These are phyloP conservation scores for Lanius collurio DNA, from an alignment of 2,113 vertebrate species.

Conservation along the genomic window DNA sequence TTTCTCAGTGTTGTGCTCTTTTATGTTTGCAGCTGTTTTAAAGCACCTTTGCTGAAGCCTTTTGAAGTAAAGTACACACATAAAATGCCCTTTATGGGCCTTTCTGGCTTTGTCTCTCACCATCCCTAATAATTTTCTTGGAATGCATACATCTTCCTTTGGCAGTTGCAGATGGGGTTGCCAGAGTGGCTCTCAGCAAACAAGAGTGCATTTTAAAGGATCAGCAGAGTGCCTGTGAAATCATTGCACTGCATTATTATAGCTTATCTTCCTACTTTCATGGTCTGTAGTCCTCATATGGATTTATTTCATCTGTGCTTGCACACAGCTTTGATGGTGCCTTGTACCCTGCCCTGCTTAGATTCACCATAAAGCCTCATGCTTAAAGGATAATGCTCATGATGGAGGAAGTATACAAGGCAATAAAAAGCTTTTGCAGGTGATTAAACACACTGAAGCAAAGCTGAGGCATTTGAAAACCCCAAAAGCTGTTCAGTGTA, in stretches of 20 bases:
- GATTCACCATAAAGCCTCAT: neutral
- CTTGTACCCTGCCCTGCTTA: neutral
- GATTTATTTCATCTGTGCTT: conserved; percentile 38
- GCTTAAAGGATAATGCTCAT: conserved; percentile 44
- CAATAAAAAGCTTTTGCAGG: conserved; percentile 55
- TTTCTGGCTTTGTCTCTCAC: neutral
- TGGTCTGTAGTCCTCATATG: neutral
- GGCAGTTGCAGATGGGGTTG: neutral
- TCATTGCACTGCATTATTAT: neutral
- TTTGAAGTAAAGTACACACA: neutral
- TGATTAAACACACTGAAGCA: conserved; percentile 54
- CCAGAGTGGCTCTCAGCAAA: neutral
- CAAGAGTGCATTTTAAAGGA: neutral
- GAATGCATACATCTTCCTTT: neutral
- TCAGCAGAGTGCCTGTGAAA: conserved; percentile 1
- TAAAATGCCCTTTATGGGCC: neutral
- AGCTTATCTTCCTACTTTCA: conserved; percentile 21
- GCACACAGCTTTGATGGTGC: neutral
- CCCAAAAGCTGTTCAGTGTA: conserved; percentile 47
- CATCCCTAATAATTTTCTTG: neutral
- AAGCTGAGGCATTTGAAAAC: conserved; percentile 45
- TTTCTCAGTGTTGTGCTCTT: neutral
- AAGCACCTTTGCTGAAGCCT: neutral
- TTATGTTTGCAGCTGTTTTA: neutral
- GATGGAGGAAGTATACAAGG: conserved; percentile 36